phyloP scores from a whole-genome alignment of 2,113 vertebrate genomes.

The Hiodon alosoides region DNA sequence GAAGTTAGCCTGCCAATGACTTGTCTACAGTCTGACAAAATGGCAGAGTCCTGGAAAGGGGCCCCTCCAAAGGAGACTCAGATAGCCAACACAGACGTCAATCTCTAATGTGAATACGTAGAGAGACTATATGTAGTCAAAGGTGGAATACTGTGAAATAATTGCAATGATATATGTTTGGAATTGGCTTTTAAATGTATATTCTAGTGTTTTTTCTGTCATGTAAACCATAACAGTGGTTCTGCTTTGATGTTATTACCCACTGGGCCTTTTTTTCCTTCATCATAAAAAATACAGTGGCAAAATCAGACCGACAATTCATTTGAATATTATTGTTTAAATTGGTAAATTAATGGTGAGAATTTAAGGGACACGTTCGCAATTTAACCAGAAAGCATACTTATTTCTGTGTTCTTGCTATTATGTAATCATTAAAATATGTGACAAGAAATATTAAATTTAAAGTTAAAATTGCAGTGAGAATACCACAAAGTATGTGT shows the following conservation, averaged over 20 bases:
- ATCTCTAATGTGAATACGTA: constrained; percentile 26
- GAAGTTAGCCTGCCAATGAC: constrained; percentile 45
- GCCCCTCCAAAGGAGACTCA: constrained; percentile 39
- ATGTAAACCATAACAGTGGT: constrained; percentile 36
- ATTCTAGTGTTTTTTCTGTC: constrained; percentile 22
- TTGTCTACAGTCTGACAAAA: constrained; percentile 45
- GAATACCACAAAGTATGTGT: not conserved
- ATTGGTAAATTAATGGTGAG: no score
- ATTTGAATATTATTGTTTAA: no score
- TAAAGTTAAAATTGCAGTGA: not conserved
- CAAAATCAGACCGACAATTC: no score
- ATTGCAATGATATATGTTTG: constrained; percentile 46
- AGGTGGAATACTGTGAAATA: constrained; percentile 23
- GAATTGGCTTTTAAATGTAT: constrained; percentile 50
- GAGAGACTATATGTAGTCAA: constrained; percentile 17
- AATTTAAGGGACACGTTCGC: no score
- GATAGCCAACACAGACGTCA: constrained; percentile 40
- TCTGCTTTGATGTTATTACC: constrained; percentile 50
- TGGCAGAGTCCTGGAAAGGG: constrained; percentile 36
- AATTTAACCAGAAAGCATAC: no score
- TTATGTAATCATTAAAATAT: no score
- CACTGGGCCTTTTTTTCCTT: no score
- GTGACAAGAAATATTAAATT: no score
- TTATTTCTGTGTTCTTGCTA: no score
- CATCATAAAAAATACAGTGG: no score